Conservation (phyloP, 92 coral and sea anemone species). For the Parazoanthus atlanticus region DNA sequence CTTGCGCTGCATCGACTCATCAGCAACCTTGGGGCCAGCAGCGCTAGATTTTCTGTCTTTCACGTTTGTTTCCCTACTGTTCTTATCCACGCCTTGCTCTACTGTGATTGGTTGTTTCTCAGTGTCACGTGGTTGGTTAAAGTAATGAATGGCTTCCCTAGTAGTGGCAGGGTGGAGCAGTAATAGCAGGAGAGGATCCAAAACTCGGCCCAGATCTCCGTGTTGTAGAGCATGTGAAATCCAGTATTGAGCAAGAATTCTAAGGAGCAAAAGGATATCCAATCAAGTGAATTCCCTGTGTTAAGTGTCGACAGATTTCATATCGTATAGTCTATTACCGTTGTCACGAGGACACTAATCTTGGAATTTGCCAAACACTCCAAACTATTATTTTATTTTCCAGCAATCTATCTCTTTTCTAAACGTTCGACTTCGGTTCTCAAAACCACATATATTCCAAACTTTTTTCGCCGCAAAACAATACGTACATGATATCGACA, state of each 20-base stretch:
- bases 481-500: too few relatives aligned
- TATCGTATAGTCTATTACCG: too few relatives aligned
- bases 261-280: background rate
- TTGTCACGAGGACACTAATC: background rate
- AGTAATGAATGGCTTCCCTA: constrained; percentile 80
- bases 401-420: background rate
- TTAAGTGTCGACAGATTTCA: background rate
- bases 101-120: constrained; percentile 16
- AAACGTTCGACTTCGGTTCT: too few relatives aligned
- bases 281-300: background rate
- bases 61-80: background rate
- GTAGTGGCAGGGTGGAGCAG: constrained; percentile 96
- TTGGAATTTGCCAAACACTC: background rate
- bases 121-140: constrained; percentile 53
- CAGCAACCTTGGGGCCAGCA: background rate
- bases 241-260: constrained; percentile 93
- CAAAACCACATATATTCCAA: background rate
- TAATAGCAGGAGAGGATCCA: constrained; percentile 85
- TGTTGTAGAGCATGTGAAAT: constrained; percentile 97
- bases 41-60: background rate
- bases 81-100: constrained; percentile 17
- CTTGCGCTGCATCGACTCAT: background rate
- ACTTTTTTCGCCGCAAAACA: too few relatives aligned
- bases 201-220: constrained; percentile 96
- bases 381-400: too few relatives aligned